phyloP scores from a whole-genome alignment of 1,140 invertebrate genomes.

The Ceratosolen fusciceps region DNA sequence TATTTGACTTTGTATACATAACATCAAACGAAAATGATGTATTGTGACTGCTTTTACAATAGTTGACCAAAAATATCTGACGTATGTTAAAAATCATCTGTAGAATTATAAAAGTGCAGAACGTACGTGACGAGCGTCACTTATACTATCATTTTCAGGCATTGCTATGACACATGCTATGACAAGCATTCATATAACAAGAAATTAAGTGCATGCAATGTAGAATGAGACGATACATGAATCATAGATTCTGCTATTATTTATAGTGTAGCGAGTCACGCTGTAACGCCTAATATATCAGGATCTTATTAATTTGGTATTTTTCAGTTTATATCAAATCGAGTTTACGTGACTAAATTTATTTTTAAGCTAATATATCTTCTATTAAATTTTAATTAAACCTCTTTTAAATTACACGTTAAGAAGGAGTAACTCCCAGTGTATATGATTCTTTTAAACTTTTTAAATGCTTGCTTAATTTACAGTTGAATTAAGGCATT shows the following conservation, averaged over 20 bases:
- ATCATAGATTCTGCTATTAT: not conserved
- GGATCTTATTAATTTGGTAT: not conserved
- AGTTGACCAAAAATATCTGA: slow-evolving; percentile 13
- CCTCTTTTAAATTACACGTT: not conserved
- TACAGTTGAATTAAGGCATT: too few relatives aligned
- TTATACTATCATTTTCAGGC: slow-evolving; percentile 3
- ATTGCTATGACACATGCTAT: too few relatives aligned
- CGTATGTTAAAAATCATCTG: not conserved
- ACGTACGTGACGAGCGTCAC: slow-evolving; percentile 25
- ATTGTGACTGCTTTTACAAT: not conserved
- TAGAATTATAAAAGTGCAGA: not conserved
- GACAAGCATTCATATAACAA: too few relatives aligned
- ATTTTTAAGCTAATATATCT: not conserved
- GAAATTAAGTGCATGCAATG: slow-evolving; percentile 12
- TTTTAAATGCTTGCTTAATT: too few relatives aligned
- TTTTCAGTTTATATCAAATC: not conserved
- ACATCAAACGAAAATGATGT: too few relatives aligned
- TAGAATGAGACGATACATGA: not conserved
- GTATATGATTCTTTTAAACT: too few relatives aligned
- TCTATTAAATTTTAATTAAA: not conserved
- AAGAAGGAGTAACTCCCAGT: too few relatives aligned
- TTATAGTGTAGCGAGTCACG: not conserved
- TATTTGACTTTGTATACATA: too few relatives aligned
- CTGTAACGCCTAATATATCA: not conserved
- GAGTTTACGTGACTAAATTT: slow-evolving; percentile 1